A percentile compares a stretch with the other conserved stretches of the same genome.
Conservation (phyloP, 2,797 vertebrate species). For the Pseudomugil gertrudae region DNA sequence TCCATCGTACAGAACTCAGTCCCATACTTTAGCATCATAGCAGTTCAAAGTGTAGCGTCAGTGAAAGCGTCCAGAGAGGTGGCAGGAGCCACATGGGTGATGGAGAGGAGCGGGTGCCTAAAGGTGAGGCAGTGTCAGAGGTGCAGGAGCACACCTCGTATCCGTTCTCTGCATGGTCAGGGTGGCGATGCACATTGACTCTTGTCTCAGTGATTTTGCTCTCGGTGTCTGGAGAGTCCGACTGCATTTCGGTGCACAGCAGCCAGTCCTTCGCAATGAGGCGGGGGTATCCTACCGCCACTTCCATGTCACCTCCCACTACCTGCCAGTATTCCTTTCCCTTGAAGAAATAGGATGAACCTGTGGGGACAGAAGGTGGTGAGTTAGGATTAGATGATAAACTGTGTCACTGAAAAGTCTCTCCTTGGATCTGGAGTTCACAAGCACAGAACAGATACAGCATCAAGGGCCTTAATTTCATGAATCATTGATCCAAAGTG, state of each 20-base stretch:
- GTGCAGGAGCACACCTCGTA: slow-evolving; percentile 94
- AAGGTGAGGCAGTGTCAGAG: slow-evolving; percentile 75
- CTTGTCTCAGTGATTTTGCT: slow-evolving; percentile 76
- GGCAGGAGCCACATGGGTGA: slow-evolving; percentile 68
- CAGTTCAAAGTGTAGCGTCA: slow-evolving; percentile 46
- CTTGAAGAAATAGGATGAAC: slow-evolving; percentile 95
- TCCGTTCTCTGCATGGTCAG: slow-evolving; percentile 87
- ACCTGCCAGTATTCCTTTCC: slow-evolving; percentile 88
- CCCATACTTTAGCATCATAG: slow-evolving; percentile 67
- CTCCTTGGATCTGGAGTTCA: slow-evolving; percentile 15
- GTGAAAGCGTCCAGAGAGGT: slow-evolving; percentile 67
- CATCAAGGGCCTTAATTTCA: slow-evolving; percentile 40
- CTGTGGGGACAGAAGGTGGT: slow-evolving; percentile 62
- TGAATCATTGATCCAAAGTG: slow-evolving; percentile 38
- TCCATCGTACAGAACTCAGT: slow-evolving; percentile 18
- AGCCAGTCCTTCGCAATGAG: slow-evolving; percentile 93
- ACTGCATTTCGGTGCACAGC: slow-evolving; percentile 87
- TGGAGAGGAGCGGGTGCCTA: slow-evolving; percentile 41
- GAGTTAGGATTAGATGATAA: background rate
- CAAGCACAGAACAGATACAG: slow-evolving; percentile 21
- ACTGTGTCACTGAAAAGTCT: slow-evolving; percentile 17
- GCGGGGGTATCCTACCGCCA: slow-evolving; percentile 86
- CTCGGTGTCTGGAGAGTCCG: slow-evolving; percentile 78
- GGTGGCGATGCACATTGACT: slow-evolving; percentile 78
- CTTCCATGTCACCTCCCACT: slow-evolving; percentile 87